Evolutionary conservation across 2,797 vertebrate species (phyloP), one percentile per base, ranked within the genome.

Genomic region (Enteromius viviparus): DNA sequence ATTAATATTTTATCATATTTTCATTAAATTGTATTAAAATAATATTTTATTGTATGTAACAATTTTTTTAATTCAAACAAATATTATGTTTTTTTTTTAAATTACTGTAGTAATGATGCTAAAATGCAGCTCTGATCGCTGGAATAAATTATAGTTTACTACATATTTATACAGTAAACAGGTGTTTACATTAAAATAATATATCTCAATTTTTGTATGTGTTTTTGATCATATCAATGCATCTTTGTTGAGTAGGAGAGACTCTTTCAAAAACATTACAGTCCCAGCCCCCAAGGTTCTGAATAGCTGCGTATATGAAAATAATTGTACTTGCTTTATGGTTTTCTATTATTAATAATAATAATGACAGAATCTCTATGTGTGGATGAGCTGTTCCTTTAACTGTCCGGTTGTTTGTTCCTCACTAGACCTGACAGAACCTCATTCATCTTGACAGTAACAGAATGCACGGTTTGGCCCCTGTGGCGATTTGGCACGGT

Each of bases 391-490:
- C 11, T 3, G 26, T 62, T 62, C 1, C 23, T 62, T 15, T 15
- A 29, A 15, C 40, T 7, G 0, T 65, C 29, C 3, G 19, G 32
- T 4, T 4, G 32, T 69, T n/a, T n/a, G 60, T 9, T 10, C n/a
- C 62, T 78, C 29, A 9, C 34, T n/a, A 45, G 47, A 40, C 47
- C 69, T 49, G 69, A 71, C 15, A 6, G 68, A n/a, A 70, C 21
- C 37, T 29, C 51, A 34, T 75, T 37, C 74, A 2, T 77, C 75
- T 21, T 47, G 75, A 77, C 76, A 64, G 58, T 40, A 42, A 15
- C 76, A 51, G 84, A 85, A 83, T 85, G 86, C 65, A 76, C 80
- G 32, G 26, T 65, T 87, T 49, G 70, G 47, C 37, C n/a, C 81
- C 40, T 79, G 66, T 26, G 45, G 60, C 58, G 21, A 29, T 78